Percentiles rank a stretch among this genome's conserved stretches.
These are phyloP conservation scores for Onychostruthus taczanowskii DNA, from an alignment of 2,113 vertebrate genomes.

Conservation along the genomic window DNA sequence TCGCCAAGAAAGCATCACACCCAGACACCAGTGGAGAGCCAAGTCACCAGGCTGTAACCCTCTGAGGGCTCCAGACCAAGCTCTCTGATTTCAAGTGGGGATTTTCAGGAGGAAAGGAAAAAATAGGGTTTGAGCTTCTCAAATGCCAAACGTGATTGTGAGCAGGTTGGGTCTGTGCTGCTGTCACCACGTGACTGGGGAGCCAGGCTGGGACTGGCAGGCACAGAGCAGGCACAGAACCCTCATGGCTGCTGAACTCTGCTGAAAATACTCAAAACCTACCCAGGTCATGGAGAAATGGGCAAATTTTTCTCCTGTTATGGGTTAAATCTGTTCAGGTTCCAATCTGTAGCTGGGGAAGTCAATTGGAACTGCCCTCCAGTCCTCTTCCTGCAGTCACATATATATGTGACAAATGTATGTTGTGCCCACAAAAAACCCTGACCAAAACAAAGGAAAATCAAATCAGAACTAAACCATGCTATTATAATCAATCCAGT, in stretches of 20 bases:
- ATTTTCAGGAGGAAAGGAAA: not conserved
- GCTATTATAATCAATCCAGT: not conserved
- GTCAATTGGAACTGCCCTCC: not conserved
- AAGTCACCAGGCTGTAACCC: not conserved
- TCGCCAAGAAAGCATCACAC: not conserved
- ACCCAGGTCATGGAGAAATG: not conserved
- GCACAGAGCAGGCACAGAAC: not conserved
- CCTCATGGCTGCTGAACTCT: not conserved
- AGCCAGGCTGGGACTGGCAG: not conserved
- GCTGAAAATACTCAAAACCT: not conserved
- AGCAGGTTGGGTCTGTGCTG: not conserved
- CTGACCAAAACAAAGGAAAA: not conserved
- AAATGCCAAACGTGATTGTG: accelerated
- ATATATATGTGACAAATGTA: not conserved
- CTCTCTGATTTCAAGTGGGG: not conserved
- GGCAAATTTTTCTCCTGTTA: not conserved
- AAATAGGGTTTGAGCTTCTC: not conserved
- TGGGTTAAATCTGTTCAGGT: not conserved
- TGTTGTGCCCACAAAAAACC: not conserved
- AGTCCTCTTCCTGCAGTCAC: not conserved
- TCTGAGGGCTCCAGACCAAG: not conserved
- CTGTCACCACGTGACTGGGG: not conserved
- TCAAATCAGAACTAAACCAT: not conserved
- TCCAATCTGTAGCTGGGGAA: not conserved
- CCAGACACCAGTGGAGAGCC: not conserved